Percentiles rank a stretch among this genome's conserved stretches.
Evolutionary conservation across 2,113 vertebrate species (phyloP).

Genomic region (Haemorhous mexicanus): DNA sequence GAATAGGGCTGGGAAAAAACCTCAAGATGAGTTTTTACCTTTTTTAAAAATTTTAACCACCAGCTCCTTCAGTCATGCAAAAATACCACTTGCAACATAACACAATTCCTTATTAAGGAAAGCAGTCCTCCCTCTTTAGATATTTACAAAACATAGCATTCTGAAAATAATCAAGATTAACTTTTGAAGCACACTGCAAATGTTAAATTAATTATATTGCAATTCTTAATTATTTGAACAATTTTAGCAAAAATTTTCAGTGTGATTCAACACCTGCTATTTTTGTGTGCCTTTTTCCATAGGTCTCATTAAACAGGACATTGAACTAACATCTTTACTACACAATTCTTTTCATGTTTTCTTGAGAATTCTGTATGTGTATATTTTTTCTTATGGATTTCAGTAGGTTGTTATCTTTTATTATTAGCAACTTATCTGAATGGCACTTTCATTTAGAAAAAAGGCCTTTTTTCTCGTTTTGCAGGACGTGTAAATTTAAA

Average conservation of each 20-base stretch:
- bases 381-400: neutral
- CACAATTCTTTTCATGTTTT: neutral
- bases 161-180: neutral
- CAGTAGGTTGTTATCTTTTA: neutral
- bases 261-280: neutral
- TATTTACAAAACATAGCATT: neutral
- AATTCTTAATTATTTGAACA: neutral
- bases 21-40: neutral
- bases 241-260: neutral
- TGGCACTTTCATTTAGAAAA: neutral
- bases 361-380: neutral
- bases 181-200: neutral
- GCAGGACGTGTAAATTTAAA: slow-evolving; percentile 31
- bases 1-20: neutral
- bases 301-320: neutral
- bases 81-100: neutral
- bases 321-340: neutral
- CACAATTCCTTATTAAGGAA: neutral
- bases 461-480: neutral
- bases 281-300: neutral
- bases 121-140: neutral
- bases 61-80: neutral
- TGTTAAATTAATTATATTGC: neutral
- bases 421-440: slow-evolving; percentile 36
- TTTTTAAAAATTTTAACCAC: neutral